Evolutionary conservation across 37 sponge, comb jelly and placozoan species (phyloP).

Genomic region (Beroe forskalii): DNA sequence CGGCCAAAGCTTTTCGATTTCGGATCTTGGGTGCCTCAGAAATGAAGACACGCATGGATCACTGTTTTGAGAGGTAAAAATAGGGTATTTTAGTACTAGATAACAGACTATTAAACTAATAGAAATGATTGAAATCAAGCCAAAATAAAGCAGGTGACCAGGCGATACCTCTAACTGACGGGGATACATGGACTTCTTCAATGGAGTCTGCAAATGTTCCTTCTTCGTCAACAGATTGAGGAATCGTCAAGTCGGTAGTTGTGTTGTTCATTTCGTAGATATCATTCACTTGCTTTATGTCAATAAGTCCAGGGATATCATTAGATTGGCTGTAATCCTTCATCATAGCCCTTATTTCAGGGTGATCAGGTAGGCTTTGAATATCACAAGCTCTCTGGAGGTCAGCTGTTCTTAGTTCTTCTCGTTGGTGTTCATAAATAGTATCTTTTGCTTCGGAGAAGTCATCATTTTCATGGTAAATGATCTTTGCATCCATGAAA

Average conservation of each 20-base stretch:
- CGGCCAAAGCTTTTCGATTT: too few relatives aligned
- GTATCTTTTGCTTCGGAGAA: background rate
- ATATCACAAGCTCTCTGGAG: background rate
- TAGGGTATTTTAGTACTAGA: too few relatives aligned
- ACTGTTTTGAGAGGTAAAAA: too few relatives aligned
- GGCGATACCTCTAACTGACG: background rate
- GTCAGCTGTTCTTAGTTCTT: background rate
- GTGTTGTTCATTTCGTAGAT: background rate
- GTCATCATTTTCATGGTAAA: background rate
- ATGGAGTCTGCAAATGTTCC: background rate
- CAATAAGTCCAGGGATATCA: background rate
- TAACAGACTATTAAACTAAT: too few relatives aligned
- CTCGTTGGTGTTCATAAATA: background rate
- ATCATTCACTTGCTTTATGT: background rate
- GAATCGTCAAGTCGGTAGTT: background rate
- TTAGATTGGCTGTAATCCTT: background rate
- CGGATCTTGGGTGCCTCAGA: too few relatives aligned
- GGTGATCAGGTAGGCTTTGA: background rate
- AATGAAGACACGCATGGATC: too few relatives aligned
- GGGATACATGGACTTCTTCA: background rate
- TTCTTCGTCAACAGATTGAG: background rate
- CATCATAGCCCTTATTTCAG: background rate
- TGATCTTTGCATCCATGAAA: background rate
- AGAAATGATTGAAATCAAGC: too few relatives aligned
- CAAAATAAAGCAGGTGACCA: too few relatives aligned